Evolutionary conservation across 2,888 invertebrate species (phyloP).

Genomic region (Prosopocoilus inquinatus): DNA sequence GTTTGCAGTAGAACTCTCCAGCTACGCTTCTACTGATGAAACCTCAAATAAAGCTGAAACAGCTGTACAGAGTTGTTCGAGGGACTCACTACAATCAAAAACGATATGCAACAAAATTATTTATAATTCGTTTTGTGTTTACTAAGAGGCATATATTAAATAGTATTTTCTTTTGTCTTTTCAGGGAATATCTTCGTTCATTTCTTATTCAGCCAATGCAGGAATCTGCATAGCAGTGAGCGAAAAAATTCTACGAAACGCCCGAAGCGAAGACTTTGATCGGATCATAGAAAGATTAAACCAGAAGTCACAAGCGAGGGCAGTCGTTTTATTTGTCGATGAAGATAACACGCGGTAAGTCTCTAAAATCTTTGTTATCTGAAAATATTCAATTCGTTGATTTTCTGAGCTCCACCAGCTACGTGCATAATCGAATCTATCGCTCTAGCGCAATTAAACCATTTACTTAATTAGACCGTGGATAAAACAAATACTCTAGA

Average conservation of each 20-base stretch:
- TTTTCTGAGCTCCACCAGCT: not conserved
- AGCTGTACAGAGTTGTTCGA: too few species aligned
- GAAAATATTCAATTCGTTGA: not conserved
- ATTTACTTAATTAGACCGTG: not conserved
- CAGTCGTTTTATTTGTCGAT: conserved; percentile 69
- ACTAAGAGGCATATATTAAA: too few species aligned
- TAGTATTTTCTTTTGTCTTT: conserved; percentile 25
- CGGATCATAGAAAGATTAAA: conserved; percentile 58
- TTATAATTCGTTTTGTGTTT: too few species aligned
- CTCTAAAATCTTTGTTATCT: not conserved
- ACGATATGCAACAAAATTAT: too few species aligned
- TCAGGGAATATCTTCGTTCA: conserved; percentile 61
- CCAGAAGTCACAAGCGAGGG: conserved; percentile 60
- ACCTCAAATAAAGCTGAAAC: too few species aligned
- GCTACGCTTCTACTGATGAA: too few species aligned
- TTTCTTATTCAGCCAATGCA: conserved; percentile 50
- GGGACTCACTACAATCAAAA: too few species aligned
- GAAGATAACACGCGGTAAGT: conserved; percentile 64
- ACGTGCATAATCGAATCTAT: not conserved
- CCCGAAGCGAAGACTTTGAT: conserved; percentile 58
- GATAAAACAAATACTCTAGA: not conserved
- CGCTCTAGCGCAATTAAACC: not conserved
- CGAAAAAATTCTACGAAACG: conserved; percentile 59
- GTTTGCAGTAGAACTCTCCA: too few species aligned
- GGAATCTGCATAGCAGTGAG: conserved; percentile 58